These are phyloP conservation scores for Lycaon pictus DNA, from an alignment of 2,113 vertebrate genomes.

Conservation along the genomic window DNA sequence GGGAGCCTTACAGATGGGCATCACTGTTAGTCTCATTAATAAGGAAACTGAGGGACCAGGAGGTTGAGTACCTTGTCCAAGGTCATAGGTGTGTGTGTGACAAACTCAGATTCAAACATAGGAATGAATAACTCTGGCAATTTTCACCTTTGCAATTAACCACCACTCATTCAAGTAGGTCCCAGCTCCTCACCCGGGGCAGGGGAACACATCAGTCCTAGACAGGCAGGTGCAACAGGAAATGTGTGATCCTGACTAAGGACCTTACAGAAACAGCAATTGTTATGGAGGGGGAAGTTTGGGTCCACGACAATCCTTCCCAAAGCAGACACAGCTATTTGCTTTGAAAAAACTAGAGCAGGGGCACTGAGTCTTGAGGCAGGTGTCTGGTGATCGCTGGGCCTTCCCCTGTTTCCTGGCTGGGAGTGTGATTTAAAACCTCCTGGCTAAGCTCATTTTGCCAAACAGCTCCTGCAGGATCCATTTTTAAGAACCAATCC, in stretches of 20 bases:
- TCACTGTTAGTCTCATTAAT: not conserved
- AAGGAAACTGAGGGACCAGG: not conserved
- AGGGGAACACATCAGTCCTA: not conserved
- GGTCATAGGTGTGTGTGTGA: not conserved
- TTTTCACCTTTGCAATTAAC: not conserved
- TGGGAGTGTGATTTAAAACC: constrained; percentile 63
- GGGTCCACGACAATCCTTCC: not conserved
- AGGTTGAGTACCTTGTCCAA: not conserved
- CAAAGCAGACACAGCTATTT: not conserved
- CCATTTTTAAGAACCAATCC: constrained; percentile 65
- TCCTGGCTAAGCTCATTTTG: constrained; percentile 73
- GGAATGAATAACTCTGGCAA: not conserved
- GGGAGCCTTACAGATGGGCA: not conserved
- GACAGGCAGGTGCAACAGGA: not conserved
- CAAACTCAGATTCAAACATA: not conserved
- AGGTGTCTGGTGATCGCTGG: not conserved
- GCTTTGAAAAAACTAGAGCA: constrained; percentile 41
- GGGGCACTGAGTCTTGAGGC: not conserved
- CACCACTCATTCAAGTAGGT: not conserved
- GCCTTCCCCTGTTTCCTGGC: not conserved
- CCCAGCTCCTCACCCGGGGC: not conserved
- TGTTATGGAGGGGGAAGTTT: not conserved
- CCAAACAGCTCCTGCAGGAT: constrained; percentile 68
- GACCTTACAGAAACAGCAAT: not conserved
- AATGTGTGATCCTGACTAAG: not conserved